phyloP scores from a whole-genome alignment of 2,113 vertebrate genomes.

The Catharus fuscescens region DNA sequence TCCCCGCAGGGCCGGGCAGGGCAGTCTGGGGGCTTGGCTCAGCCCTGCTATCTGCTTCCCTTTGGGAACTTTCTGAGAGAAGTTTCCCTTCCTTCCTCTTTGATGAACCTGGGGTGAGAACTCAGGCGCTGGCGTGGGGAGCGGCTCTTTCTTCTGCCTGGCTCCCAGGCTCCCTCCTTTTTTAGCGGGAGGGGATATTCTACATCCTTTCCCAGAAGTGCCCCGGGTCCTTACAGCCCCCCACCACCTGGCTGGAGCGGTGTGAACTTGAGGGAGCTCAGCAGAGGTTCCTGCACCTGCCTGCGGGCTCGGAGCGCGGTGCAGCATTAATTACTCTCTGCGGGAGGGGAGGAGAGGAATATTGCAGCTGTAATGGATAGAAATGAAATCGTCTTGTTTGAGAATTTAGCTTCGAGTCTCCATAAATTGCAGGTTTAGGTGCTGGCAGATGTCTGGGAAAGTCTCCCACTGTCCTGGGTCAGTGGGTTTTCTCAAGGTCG shows the following conservation, averaged over 20 bases:
- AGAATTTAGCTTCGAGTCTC: conserved; percentile 13
- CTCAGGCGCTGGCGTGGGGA: neutral
- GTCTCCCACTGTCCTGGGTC: conserved; percentile 44
- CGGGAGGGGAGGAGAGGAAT: neutral
- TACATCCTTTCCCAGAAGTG: neutral
- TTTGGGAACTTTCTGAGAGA: conserved; percentile 50
- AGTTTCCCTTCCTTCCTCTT: conserved; percentile 46
- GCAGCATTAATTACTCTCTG: conserved; percentile 40
- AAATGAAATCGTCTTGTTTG: conserved; percentile 27
- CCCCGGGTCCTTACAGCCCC: neutral
- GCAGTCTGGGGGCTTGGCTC: conserved; percentile 55
- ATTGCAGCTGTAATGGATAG: conserved; percentile 10
- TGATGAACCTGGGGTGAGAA: conserved; percentile 24
- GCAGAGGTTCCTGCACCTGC: conserved; percentile 13
- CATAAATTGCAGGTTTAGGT: conserved; percentile 54
- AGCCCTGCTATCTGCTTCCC: neutral
- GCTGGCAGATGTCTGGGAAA: conserved; percentile 59
- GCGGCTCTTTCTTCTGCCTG: neutral
- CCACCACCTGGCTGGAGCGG: neutral
- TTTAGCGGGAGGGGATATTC: rapidly evolving
- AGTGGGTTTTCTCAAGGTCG: conserved; percentile 54
- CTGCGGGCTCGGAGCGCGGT: neutral
- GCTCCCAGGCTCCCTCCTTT: neutral
- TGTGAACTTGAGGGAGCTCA: neutral
- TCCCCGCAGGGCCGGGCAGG: conserved; percentile 51